Evolutionary conservation across 2,888 invertebrate genomes (phyloP).

Genomic region (Arenicola marina): DNA sequence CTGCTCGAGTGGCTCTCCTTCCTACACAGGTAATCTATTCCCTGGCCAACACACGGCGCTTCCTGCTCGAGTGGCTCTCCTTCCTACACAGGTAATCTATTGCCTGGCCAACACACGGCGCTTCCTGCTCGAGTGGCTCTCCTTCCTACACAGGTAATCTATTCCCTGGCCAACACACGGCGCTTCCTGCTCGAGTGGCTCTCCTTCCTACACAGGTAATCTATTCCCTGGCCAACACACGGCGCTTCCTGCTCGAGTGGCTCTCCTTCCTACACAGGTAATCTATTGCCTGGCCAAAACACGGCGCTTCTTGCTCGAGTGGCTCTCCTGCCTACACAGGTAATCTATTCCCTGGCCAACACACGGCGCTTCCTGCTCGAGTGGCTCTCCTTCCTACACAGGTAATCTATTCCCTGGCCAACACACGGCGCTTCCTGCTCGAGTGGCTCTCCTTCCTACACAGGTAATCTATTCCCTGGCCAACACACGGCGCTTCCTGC

Average conservation of each 20-base stretch:
- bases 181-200: not conserved
- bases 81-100: not conserved
- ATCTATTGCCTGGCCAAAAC: not conserved
- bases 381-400: not conserved
- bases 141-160: not conserved
- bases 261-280: not conserved
- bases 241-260: not conserved
- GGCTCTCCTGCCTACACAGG: constrained; percentile 63
- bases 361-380: not conserved
- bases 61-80: not conserved
- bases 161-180: not conserved
- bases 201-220: not conserved
- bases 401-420: constrained; percentile 69
- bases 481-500: too few relatives aligned
- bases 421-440: constrained; percentile 81
- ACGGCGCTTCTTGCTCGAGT: constrained; percentile 74
- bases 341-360: constrained; percentile 28
- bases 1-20: not conserved
- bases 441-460: constrained; percentile 62
- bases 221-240: not conserved
- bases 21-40: not conserved
- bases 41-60: not conserved
- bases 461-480: too few relatives aligned
- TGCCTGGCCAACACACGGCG: not conserved
- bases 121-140: not conserved